Base-by-base conservation (phyloP, 2,113 vertebrate genomes). In the Rhynchomys soricoides region DNA sequence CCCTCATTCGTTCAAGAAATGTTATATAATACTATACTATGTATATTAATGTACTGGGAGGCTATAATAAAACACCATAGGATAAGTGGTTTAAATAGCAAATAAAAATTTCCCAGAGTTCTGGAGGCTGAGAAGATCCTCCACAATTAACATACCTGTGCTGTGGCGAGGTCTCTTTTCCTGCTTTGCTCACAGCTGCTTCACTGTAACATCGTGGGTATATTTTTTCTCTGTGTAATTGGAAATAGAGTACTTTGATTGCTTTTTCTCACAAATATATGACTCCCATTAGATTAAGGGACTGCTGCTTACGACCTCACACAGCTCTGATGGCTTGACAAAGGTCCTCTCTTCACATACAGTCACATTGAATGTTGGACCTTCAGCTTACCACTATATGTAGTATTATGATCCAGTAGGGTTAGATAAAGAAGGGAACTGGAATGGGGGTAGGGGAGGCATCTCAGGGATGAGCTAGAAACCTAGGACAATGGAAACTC, bases 1-100 rank as follows among this genome's bases (percentile, higher is more conserved):
- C 89, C 48, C 3, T 91, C 22, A 85, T 73, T 79, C 45, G 78
- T 68, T 95, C 52, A 89, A 66, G 26, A 86, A 96, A 52, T 74
- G 45, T n/a, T 91, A 95, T 89, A 62, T 50, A 26, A 64, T 83
- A 64, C 24, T 59, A 24, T 59, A 59, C 71, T 68, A 64, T 48
- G n/a, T 83, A 34, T 78, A 64, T 79, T 74, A 52, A 62, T 82
- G 37, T 45, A 9, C 17, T 16, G 8, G 37, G n/a, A 16, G 86
- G 22, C 81, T 26, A 77, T 59, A 90, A 81, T 48, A 92, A 74
- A 88, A 86, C 85, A 34, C 37, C 88, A 93, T 24, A 83, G n/a
- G 34, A 50, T 66, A 22, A 15, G 22, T 90, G 78, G 24, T 43
- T 93, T 92, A 90, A 94, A 74, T 50, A 75, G 31, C 34, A 86